Evolutionary conservation across 2,113 vertebrate genomes (phyloP).

Genomic region (Melanocharis versteri): DNA sequence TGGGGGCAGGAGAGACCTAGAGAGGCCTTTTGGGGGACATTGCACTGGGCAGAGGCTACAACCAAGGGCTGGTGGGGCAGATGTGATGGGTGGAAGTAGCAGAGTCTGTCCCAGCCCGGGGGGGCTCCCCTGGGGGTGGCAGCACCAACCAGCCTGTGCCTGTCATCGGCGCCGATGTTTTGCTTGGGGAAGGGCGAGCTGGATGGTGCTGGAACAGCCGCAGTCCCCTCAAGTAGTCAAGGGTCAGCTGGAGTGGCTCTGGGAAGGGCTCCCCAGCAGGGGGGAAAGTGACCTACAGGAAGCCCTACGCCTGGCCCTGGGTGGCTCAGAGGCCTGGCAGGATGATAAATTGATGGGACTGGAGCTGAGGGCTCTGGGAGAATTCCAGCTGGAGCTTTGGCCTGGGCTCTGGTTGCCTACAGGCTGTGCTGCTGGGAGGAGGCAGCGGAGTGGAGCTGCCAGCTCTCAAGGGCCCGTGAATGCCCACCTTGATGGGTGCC

Average conservation of each 20-base stretch:
- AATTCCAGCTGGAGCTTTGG: not conserved
- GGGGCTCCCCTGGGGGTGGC: not conserved
- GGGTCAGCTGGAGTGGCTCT: not conserved
- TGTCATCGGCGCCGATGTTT: accelerated
- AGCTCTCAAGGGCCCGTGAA: accelerated
- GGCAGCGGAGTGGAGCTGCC: not conserved
- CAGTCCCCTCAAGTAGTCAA: accelerated
- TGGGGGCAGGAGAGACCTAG: not conserved
- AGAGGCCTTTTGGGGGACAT: not conserved
- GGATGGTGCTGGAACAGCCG: not conserved
- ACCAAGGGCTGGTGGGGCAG: not conserved
- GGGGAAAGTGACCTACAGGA: accelerated
- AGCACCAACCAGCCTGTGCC: not conserved
- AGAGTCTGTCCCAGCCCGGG: not conserved
- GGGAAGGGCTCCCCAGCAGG: not conserved
- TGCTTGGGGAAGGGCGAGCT: not conserved
- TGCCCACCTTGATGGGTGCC: not conserved
- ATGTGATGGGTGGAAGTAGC: not conserved
- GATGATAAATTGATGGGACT: not conserved
- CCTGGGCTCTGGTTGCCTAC: accelerated
- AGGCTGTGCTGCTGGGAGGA: not conserved
- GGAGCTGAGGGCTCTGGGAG: not conserved
- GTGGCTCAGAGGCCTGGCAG: not conserved
- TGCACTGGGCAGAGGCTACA: not conserved
- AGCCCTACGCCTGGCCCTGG: accelerated